Evolutionary conservation across 2,113 vertebrate species (phyloP).

Genomic region (Todiramphus saurophagus): DNA sequence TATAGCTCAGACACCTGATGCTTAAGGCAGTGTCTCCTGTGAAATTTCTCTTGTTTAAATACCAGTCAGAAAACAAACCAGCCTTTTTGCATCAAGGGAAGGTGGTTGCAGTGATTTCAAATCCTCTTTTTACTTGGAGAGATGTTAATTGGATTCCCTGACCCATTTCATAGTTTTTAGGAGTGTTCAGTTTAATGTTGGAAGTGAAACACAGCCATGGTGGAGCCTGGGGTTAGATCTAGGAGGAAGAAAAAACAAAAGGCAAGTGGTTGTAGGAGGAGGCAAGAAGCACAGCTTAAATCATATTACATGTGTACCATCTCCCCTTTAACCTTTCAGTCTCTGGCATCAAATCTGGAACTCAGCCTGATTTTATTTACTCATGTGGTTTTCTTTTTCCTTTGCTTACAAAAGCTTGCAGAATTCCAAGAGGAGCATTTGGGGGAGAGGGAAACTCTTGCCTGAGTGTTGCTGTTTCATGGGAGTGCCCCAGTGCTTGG

Average conservation of each 20-base stretch:
- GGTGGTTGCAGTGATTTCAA: not conserved
- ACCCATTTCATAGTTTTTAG: not conserved
- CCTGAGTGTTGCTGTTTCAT: not conserved
- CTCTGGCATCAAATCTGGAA: not conserved
- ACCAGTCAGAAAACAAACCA: not conserved
- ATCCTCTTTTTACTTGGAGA: not conserved
- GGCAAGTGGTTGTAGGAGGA: not conserved
- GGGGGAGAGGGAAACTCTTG: not conserved
- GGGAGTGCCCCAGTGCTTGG: not conserved
- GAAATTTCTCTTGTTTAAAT: not conserved
- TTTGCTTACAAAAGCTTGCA: not conserved
- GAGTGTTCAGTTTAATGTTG: not conserved
- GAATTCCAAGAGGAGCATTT: not conserved
- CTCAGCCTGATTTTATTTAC: not conserved
- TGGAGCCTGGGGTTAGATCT: not conserved
- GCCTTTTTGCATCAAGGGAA: not conserved
- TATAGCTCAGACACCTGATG: not conserved
- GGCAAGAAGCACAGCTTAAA: not conserved
- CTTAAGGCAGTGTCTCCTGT: not conserved
- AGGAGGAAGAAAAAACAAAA: not conserved
- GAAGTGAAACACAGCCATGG: not conserved
- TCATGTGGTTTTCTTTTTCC: not conserved
- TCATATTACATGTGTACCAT: rapidly evolving
- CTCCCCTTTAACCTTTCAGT: not conserved
- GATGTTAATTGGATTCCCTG: not conserved